These are phyloP conservation scores for Peromyscus leucopus DNA, from an alignment of 2,113 vertebrate species.

Conservation along the genomic window DNA sequence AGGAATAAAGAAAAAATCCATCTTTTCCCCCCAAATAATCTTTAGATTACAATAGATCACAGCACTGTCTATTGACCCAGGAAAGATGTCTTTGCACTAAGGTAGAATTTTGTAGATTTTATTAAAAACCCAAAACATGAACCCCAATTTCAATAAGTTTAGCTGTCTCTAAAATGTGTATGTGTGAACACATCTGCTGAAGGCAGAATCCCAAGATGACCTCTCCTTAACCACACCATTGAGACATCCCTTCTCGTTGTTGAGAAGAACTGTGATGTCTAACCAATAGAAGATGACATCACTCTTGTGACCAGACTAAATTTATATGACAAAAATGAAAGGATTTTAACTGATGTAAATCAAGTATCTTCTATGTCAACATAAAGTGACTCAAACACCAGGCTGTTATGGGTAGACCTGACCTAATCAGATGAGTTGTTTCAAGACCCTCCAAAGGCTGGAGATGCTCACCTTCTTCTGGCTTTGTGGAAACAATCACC, in stretches of 20 bases:
- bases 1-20: background rate
- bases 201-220: slow-evolving; percentile 1
- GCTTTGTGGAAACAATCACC: background rate
- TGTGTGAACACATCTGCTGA: background rate
- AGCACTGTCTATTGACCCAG: background rate
- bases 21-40: background rate
- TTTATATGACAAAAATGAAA: background rate
- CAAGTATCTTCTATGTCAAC: background rate
- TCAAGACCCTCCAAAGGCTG: background rate
- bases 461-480: background rate
- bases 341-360: background rate
- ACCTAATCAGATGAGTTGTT: background rate
- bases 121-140: background rate
- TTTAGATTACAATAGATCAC: background rate
- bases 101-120: background rate
- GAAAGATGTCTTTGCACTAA: background rate
- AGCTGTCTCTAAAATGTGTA: background rate
- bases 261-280: background rate
- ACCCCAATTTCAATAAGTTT: background rate
- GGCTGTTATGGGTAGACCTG: background rate
- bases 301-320: background rate
- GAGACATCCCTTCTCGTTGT: background rate
- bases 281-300: background rate
- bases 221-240: background rate
- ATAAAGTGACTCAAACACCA: background rate